Evolutionary conservation across 1,140 invertebrate species (phyloP), one percentile per base, ranked within the genome.

Genomic region (Bathynomus jamesi): DNA sequence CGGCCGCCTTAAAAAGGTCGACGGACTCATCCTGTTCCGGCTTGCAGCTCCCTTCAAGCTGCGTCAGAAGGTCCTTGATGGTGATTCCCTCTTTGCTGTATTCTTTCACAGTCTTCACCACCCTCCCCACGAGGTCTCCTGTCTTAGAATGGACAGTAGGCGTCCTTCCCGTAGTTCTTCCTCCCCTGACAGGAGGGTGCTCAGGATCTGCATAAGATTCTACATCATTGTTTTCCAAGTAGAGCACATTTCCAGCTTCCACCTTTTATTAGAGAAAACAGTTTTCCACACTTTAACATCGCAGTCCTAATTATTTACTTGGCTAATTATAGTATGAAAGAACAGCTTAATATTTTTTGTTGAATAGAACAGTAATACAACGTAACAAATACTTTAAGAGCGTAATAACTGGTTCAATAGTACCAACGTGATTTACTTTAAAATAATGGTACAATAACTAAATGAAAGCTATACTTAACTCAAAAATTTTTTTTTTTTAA

Each of bases 1-100:
- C 71, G 31, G 75, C 75, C n/a, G 67, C 67, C 30, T 69, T 69
- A n/a, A 69, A 24, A 21, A 69, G 40, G 21, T 21, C 21, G 13
- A 21, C 21, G 13, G 40, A 53, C 21, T 53, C 40, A 53, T 53
- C 40, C 13, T 53, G 11, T 17, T 53, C 40, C 2, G 11, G 21
- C 21, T 21, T 53, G 40, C 11, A 53, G 13, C 11, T 53, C 2
- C 11, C 5, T 53, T 53, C 40, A 1, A 53, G 40, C 40, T 53
- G 40, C 5, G 40, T 17, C 13, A 53, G 40, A 21, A 53, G 40
- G 21, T 53, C 5, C 2, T 11, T 11, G 13, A 53, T 11, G 13
- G 40, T 53, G 21, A 53, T 53, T 53, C 40, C 40, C 2, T 53
- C 40, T 5, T 53, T 53, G 21, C 21, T 53, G n/a, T n/a, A n/a